phyloP scores from a whole-genome alignment of 2,888 invertebrate species.

The Dicyrtomina minuta region DNA sequence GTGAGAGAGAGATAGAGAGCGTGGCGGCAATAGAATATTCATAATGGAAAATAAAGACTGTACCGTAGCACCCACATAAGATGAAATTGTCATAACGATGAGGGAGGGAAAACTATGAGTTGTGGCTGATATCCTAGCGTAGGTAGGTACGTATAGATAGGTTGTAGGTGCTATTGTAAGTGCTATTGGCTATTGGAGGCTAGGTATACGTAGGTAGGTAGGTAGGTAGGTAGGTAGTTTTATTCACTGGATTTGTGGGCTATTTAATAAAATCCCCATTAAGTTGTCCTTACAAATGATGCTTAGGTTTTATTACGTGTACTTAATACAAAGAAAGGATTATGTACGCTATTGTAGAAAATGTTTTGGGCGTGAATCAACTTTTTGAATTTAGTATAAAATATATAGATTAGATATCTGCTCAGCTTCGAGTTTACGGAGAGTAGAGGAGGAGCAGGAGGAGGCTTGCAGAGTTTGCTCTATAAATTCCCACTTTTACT shows the following conservation, averaged over 20 bases:
- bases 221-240: not conserved
- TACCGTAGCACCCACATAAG: too few relatives aligned
- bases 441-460: not conserved
- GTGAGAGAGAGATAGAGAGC: too few relatives aligned
- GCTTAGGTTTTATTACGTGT: constrained; percentile 21
- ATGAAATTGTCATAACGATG: too few relatives aligned
- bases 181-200: too few relatives aligned
- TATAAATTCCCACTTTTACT: too few relatives aligned
- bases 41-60: too few relatives aligned
- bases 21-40: too few relatives aligned
- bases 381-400: constrained; percentile 11
- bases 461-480: not conserved
- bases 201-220: not conserved
- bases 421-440: not conserved
- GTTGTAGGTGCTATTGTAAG: too few relatives aligned
- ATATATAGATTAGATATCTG: too few relatives aligned
- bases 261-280: constrained; percentile 14
- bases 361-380: constrained; percentile 29
- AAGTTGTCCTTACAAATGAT: constrained; percentile 24
- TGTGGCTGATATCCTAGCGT: too few relatives aligned
- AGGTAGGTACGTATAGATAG: not conserved
- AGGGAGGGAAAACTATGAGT: too few relatives aligned
- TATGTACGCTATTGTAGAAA: not conserved
- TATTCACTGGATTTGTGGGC: constrained; percentile 15
- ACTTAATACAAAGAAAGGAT: constrained; percentile 2